Base-by-base conservation (phyloP, 2,888 invertebrate species). In the Scrobipalpa costella region DNA sequence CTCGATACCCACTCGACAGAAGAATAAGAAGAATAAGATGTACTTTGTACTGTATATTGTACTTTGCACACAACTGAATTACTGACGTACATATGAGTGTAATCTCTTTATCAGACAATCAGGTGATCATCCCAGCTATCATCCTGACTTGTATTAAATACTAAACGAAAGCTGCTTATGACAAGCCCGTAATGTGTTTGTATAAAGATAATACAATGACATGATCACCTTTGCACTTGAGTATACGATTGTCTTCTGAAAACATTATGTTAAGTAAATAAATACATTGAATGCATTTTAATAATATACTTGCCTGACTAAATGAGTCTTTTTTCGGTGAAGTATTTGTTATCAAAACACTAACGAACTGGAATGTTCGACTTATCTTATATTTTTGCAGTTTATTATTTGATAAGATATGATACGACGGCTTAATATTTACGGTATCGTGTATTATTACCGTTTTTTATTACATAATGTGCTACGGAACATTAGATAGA, bases 361-460 rank as follows among this genome's bases (percentile, higher is more conserved):
- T n/a, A 44, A 44, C 44, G 44, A 15, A 3, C n/a, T 15, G n/a
- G n/a, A n/a, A 44, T n/a, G 44, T 44, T 44, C n/a, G 44, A 44
- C 5, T 15, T n/a, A 44, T 44, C 44, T 44, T 40, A n/a, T 44
- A n/a, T 40, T 44, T 27, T 44, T 15, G 44, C n/a, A 44, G 15
- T 44, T 44, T 44, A 40, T 13, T 44, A 5, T 44, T 44, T 44
- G 44, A 44, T 44, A 44, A 44, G 44, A 44, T 44, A 40, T 15
- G 44, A 7, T 44, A 15, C 15, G 44, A 15, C 44, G 5, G 44
- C 44, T 44, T 44, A 44, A 44, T 44, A 5, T 44, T 44, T 44
- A 15, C 44, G n/a, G 5, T 44, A 15, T n/a, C 15, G n/a, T n/a
- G 27, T 27, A 27, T 27, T 27, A 44, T 44, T n/a, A 40, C n/a